Evolutionary conservation across 2,888 invertebrate species (phyloP).

Genomic region (Yponomeuta sedellus): DNA sequence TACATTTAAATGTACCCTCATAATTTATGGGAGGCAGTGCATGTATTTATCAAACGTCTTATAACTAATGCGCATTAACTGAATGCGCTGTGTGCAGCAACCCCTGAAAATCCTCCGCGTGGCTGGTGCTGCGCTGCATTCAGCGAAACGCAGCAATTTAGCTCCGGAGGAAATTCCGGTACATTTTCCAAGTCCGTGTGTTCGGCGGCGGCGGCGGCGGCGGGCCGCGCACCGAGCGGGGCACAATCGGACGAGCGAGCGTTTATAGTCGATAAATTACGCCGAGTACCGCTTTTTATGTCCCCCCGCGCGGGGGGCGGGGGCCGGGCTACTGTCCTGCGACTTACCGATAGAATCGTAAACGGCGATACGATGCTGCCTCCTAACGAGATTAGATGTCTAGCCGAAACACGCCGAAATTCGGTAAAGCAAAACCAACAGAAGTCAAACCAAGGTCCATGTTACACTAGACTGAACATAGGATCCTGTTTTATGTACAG

Average conservation of each 20-base stretch:
- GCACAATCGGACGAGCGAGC: slow-evolving; percentile 16
- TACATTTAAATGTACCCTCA: too few species aligned
- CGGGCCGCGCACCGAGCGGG: slow-evolving; percentile 10
- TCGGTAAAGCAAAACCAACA: not conserved
- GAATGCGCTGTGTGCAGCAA: too few species aligned
- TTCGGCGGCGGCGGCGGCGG: slow-evolving; percentile 18
- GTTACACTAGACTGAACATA: not conserved
- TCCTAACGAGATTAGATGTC: not conserved
- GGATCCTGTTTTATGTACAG: not conserved
- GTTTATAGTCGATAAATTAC: slow-evolving; percentile 35
- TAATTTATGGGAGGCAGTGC: too few species aligned
- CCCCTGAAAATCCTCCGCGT: not conserved
- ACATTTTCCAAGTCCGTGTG: not conserved
- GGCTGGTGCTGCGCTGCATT: not conserved
- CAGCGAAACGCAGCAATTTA: not conserved
- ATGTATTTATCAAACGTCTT: too few species aligned
- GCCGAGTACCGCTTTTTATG: slow-evolving; percentile 28
- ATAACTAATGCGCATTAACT: too few species aligned
- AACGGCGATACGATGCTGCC: not conserved
- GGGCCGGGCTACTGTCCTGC: not conserved
- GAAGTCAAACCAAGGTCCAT: not conserved
- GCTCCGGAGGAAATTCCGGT: not conserved
- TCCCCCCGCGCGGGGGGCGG: slow-evolving; percentile 6
- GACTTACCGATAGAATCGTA: not conserved
- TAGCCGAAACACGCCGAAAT: not conserved